Percentiles rank a stretch among this genome's conserved stretches.
phyloP scores from a whole-genome alignment of 2,113 vertebrate species.

The Falco punctatus region DNA sequence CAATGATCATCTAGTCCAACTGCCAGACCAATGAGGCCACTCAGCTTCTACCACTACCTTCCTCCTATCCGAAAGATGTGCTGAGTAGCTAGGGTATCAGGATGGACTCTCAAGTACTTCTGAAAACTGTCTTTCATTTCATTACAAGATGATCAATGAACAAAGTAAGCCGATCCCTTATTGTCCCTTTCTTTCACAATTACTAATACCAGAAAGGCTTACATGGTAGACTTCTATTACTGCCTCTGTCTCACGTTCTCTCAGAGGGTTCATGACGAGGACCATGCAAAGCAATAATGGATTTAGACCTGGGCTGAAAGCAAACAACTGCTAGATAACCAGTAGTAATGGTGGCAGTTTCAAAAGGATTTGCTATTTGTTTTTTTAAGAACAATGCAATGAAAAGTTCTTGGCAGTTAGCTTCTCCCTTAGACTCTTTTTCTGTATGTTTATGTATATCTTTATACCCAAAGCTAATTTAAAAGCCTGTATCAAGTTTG shows the following conservation, averaged over 20 bases:
- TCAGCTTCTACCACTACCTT: not conserved
- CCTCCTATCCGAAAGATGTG: not conserved
- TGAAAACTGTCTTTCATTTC: not conserved
- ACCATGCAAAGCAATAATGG: not conserved
- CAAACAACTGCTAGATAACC: not conserved
- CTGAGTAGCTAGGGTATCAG: not conserved
- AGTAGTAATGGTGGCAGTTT: not conserved
- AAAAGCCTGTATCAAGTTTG: not conserved
- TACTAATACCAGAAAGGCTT: not conserved
- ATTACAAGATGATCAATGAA: not conserved
- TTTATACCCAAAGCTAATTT: not conserved
- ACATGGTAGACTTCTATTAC: not conserved
- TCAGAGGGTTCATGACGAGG: not conserved
- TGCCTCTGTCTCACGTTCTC: fast-evolving
- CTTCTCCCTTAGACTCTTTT: not conserved
- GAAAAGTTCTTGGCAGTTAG: not conserved
- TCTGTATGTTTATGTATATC: not conserved
- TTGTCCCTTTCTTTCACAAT: not conserved
- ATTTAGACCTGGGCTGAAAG: not conserved
- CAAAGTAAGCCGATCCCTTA: not conserved
- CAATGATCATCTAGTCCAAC: not conserved
- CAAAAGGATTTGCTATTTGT: not conserved
- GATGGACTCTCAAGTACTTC: not conserved
- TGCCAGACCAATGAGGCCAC: not conserved
- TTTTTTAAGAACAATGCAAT: not conserved